phyloP scores from a whole-genome alignment of 2,113 vertebrate species.

The Python bivittatus region DNA sequence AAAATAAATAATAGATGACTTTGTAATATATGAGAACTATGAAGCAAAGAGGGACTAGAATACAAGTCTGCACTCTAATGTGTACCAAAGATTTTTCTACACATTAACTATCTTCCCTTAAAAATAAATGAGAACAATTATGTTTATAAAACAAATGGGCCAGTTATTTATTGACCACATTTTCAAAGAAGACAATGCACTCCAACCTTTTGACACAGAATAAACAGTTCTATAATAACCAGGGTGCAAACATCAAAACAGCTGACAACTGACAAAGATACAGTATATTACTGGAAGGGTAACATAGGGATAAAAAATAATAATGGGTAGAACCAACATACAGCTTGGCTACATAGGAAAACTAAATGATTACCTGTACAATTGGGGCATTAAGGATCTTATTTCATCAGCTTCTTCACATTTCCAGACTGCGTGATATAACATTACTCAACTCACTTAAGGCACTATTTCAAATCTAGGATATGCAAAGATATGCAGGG shows the following conservation, averaged over 20 bases:
- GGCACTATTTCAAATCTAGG: neutral
- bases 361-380: neutral
- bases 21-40: slow-evolving; percentile 35
- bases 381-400: neutral
- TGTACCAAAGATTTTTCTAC: slow-evolving; percentile 36
- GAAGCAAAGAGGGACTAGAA: slow-evolving; percentile 35
- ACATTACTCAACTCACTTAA: neutral
- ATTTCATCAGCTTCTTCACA: neutral
- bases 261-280: slow-evolving; percentile 2
- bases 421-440: neutral
- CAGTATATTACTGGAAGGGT: neutral
- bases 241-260: slow-evolving; percentile 1
- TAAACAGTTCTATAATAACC: slow-evolving; percentile 12
- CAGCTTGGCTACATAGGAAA: neutral
- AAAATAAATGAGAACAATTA: slow-evolving; percentile 36
- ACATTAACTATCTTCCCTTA: slow-evolving; percentile 45
- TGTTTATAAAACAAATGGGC: slow-evolving; percentile 47
- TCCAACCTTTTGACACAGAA: slow-evolving; percentile 31
- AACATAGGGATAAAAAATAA: neutral
- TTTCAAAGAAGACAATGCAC: slow-evolving; percentile 38
- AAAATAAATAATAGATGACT: slow-evolving; percentile 49
- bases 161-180: slow-evolving; percentile 40
- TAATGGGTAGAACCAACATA: neutral
- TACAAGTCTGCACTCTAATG: slow-evolving; percentile 54
- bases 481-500: neutral